Conservation (phyloP, 2,888 invertebrate genomes). For the Crioceris asparagi region DNA sequence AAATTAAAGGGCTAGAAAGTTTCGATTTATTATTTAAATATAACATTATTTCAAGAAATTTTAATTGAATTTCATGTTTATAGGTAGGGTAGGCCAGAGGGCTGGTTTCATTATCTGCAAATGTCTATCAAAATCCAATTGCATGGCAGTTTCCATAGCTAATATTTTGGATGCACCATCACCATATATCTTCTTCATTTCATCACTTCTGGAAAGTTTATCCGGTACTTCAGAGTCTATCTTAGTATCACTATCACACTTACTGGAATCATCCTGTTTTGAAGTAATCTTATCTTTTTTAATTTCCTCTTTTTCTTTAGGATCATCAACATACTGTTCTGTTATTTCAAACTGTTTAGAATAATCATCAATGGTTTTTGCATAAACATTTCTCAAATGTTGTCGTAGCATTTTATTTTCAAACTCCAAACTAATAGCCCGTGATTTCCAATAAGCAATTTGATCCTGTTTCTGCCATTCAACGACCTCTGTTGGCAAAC, state of each 20-base stretch:
- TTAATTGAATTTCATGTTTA: slow-evolving; percentile 22
- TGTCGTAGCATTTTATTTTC: slow-evolving; percentile 47
- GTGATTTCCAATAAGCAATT: slow-evolving; percentile 51
- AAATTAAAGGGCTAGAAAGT: too few relatives aligned
- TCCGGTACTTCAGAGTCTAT: slow-evolving; percentile 28
- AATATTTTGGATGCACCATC: slow-evolving; percentile 52
- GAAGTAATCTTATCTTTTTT: slow-evolving; percentile 12
- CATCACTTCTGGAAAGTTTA: slow-evolving; percentile 32
- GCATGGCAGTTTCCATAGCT: slow-evolving; percentile 62
- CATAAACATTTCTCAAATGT: slow-evolving; percentile 37
- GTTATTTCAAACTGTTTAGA: slow-evolving; percentile 6
- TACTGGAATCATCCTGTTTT: slow-evolving; percentile 17
- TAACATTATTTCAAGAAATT: too few relatives aligned
- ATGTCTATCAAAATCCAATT: slow-evolving; percentile 52
- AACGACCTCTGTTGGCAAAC: slow-evolving; percentile 25
- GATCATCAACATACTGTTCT: slow-evolving; percentile 6
- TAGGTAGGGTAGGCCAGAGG: slow-evolving; percentile 53
- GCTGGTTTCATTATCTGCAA: slow-evolving; percentile 44
- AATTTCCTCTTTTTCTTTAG: slow-evolving; percentile 10
- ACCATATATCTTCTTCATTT: slow-evolving; percentile 52
- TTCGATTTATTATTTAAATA: too few relatives aligned
- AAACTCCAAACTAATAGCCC: slow-evolving; percentile 45
- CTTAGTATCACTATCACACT: slow-evolving; percentile 27
- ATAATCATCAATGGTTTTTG: slow-evolving; percentile 24
- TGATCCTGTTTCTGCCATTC: slow-evolving; percentile 47